Conservation (phyloP, 1,140 invertebrate genomes). For the Lasioglossum albipes region DNA sequence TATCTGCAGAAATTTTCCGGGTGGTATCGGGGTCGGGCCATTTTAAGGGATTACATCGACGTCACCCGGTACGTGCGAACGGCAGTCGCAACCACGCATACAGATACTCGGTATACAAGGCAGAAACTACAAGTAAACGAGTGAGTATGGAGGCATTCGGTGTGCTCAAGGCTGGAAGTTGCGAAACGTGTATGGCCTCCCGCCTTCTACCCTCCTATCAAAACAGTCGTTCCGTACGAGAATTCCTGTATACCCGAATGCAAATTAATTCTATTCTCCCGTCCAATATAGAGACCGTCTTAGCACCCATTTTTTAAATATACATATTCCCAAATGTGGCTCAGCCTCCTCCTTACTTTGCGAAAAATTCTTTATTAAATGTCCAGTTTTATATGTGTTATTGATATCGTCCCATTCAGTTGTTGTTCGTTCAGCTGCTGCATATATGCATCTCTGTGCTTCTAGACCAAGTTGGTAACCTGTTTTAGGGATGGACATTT, state of each 20-base stretch:
- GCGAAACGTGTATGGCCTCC: conserved; percentile 23
- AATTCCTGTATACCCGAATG: conserved; percentile 18
- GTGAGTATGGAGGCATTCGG: conserved; percentile 38
- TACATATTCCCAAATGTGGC: background rate
- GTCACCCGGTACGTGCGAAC: conserved; percentile 33
- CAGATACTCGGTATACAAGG: conserved; percentile 31
- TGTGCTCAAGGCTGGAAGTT: conserved; percentile 26
- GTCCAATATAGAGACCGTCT: background rate
- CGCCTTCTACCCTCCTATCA: background rate
- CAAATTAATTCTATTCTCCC: conserved; percentile 11
- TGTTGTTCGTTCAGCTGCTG: too few relatives aligned
- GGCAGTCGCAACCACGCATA: conserved; percentile 24
- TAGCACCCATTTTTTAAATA: background rate
- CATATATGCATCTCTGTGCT: too few relatives aligned
- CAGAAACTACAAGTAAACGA: conserved; percentile 27
- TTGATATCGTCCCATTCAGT: too few relatives aligned
- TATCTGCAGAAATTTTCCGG: background rate
- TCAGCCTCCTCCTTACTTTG: too few relatives aligned
- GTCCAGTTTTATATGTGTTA: too few relatives aligned
- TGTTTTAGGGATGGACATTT: too few relatives aligned
- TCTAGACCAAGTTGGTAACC: too few relatives aligned
- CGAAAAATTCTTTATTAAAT: too few relatives aligned
- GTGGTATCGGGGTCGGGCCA: background rate
- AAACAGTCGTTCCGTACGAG: conserved; percentile 36
- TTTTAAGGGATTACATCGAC: background rate